These are phyloP conservation scores for Brachystomella parvula DNA, from an alignment of 1,140 invertebrate species.

Conservation along the genomic window DNA sequence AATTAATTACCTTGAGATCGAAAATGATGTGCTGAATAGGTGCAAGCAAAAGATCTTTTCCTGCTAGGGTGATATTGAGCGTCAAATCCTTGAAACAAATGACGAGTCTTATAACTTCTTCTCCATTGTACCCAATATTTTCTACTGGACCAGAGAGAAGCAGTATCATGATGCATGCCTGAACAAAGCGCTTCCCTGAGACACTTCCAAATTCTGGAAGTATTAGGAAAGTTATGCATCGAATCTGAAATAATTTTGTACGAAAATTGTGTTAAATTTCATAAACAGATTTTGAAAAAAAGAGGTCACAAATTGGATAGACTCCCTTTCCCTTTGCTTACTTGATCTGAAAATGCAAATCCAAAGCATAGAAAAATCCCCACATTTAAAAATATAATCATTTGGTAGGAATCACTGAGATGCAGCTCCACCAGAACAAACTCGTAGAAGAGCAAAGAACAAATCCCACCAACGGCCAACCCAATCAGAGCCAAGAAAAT, in stretches of 20 bases:
- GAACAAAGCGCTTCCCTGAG: conserved; percentile 21
- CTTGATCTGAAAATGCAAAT: conserved; percentile 16
- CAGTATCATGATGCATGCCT: conserved; percentile 27
- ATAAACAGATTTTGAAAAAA: background rate
- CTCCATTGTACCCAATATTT: conserved; percentile 33
- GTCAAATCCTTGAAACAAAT: conserved; percentile 28
- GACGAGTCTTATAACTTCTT: conserved; percentile 27
- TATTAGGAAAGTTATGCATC: conserved; percentile 26
- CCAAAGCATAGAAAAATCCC: conserved; percentile 27
- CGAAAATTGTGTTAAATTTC: background rate
- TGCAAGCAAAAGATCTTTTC: conserved; percentile 29
- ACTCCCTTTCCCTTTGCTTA: background rate
- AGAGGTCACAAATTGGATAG: background rate
- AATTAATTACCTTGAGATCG: conserved; percentile 22
- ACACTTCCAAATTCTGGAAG: conserved; percentile 28
- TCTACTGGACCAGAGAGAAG: conserved; percentile 29
- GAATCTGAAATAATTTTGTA: conserved; percentile 15
- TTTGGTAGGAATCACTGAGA: conserved; percentile 15
- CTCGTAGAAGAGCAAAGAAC: conserved; percentile 21
- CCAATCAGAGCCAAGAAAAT: conserved; percentile 16
- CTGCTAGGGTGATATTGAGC: conserved; percentile 19
- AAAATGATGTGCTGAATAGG: conserved; percentile 30
- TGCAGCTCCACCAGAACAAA: conserved; percentile 27
- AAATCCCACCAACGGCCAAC: conserved; percentile 18
- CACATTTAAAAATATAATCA: conserved; percentile 10